Evolutionary conservation across 2,888 invertebrate genomes (phyloP), one percentile per base, ranked within the genome.

Genomic region (Torymus aiolomorphi): DNA sequence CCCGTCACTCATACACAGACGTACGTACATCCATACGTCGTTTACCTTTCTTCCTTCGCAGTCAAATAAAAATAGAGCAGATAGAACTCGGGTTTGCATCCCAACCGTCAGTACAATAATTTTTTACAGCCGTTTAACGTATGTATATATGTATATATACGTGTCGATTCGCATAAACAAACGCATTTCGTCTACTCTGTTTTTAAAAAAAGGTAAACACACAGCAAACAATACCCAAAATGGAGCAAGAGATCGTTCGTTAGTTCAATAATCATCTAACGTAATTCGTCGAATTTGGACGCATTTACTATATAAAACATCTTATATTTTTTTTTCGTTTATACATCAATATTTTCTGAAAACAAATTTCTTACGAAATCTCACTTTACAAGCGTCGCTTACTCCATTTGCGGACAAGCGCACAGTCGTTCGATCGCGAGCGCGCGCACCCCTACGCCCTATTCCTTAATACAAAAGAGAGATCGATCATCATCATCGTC

Each of bases 341-440:
- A 42, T 42, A 8, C 1, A 42, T 42, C 42, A 42, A 42, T 42
- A 42, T 42, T 51, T 79, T 74, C 63, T 74, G 51, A 69, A 63
- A 69, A 54, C 16, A 70, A 49, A 2, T 78, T 71, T 76, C 13
- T 71, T 80, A 80, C 13, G 66, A 78, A 78, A 78, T 59, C 57
- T 49, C 69, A 62, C 52, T 18, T 31, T 42, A 42, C 8, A 42
- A 42, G 42, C 42, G 49, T 20, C 16, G 8, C 73, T 76, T 73
- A 62, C 72, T 80, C 71, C 76, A 63, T 67, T 57, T 77, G 16
- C 20, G 2, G 42, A 42, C 42, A 42, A 42, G 42, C 42, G 42
- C 42, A 42, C 42, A 42, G 42, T 42, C 42, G 8, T 42, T 42
- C 42, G 42, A 42, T 42, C 42, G 42, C 42, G 42, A 42, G 42